Base-by-base conservation (phyloP, 2,888 invertebrate genomes). In the Spicauda simplicius region DNA sequence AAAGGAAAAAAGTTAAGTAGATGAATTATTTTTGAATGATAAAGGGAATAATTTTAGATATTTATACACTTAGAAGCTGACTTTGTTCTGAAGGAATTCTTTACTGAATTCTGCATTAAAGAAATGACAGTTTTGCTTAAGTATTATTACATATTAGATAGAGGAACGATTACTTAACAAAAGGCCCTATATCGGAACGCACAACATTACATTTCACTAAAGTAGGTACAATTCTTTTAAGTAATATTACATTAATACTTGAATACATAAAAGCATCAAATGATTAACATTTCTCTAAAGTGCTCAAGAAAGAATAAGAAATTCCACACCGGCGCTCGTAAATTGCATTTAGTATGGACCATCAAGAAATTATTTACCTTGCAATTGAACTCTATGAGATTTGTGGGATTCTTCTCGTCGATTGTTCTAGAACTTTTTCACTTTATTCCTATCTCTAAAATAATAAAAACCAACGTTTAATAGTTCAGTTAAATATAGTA, bases 1-100 rank as follows among this genome's bases (percentile, higher is more conserved):
- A 91, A 93, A 92, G 85, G 90, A 91, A 93, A 86, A 89, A 93
- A 90, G 91, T 90, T 90, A 90, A 91, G 92, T 90, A 90, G 91
- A 90, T 89, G 91, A 91, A 91, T 91, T 90, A 90, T 90, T 91
- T 90, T 90, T 87, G 86, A 88, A 91, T 89, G 86, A 91, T 90
- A 91, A 91, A 92, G 83, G 84, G 86, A 90, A 91, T 88, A 88
- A 89, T 87, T 88, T 86, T 78, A 77, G 83, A 87, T 89, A 87
- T 90, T 89, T 89, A 90, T 88, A 86, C 81, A 86, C 84, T 86
- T 83, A 78, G 77, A 72, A 79, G 78, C 75, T 74, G 76, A 81
- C 80, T 82, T 83, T 80, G 83, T 83, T 76, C 73, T 72, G 73
- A 73, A 74, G 30, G 14, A 41, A 60, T 54, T 54, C 14, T 57